A percentile compares a stretch with the other conserved stretches of the same genome.
Evolutionary conservation across 2,888 invertebrate species (phyloP).

Genomic region (Thera obeliscata): DNA sequence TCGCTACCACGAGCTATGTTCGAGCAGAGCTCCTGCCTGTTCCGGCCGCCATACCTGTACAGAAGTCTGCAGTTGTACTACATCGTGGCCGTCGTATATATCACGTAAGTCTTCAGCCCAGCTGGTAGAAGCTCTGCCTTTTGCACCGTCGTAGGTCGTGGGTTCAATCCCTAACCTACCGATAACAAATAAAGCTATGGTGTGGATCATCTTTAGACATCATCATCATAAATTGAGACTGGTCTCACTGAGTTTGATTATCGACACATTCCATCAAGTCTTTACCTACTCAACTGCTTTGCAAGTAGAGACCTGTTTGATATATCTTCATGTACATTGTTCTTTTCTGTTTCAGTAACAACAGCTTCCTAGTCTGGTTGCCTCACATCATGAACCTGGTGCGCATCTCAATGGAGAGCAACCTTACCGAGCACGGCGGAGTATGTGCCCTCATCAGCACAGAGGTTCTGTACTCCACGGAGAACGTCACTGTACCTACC

Average conservation of each 20-base stretch:
- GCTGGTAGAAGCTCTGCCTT: too few relatives aligned
- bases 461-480: conserved; percentile 30
- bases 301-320: too few relatives aligned
- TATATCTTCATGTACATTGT: neutral
- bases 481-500: conserved; percentile 33
- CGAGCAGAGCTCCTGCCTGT: conserved; percentile 73
- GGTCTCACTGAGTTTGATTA: too few relatives aligned
- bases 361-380: conserved; percentile 84
- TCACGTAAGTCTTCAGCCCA: conserved; percentile 63
- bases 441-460: conserved; percentile 67
- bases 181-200: too few relatives aligned
- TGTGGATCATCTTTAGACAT: too few relatives aligned
- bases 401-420: conserved; percentile 55
- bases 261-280: too few relatives aligned
- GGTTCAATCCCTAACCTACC: too few relatives aligned
- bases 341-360: conserved; percentile 68
- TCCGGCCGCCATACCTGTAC: conserved; percentile 65
- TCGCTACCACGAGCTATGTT: conserved; percentile 61
- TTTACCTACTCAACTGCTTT: too few relatives aligned
- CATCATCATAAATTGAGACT: too few relatives aligned
- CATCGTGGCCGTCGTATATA: conserved; percentile 73
- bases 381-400: conserved; percentile 83
- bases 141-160: too few relatives aligned
- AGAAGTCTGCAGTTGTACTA: conserved; percentile 72
- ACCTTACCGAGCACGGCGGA: conserved; percentile 51